Conservation (phyloP, 2,797 vertebrate genomes). For the Crax fasciolata region DNA sequence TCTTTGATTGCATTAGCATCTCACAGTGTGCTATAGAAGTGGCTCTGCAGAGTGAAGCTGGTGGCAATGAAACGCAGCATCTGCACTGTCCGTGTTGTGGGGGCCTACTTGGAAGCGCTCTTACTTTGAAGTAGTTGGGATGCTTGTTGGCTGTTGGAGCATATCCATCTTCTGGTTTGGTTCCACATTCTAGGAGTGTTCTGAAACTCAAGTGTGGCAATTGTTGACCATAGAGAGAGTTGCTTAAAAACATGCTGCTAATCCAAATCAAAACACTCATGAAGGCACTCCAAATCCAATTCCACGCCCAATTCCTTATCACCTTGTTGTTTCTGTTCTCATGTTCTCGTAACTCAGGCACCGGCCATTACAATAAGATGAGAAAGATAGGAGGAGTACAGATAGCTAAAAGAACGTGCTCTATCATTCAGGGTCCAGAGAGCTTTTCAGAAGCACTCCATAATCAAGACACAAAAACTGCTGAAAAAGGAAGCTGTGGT, state of each 20-base stretch:
- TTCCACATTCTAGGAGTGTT: neutral
- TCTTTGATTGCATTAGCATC: neutral
- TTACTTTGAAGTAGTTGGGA: neutral
- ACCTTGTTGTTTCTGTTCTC: neutral
- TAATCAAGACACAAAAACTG: neutral
- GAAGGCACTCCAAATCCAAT: neutral
- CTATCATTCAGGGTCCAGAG: neutral
- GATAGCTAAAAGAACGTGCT: neutral
- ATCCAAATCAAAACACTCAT: neutral
- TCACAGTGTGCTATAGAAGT: neutral
- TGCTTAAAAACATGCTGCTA: neutral
- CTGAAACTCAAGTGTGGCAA: neutral
- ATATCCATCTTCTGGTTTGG: neutral
- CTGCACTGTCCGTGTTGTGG: accelerated
- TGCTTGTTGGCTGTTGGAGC: neutral
- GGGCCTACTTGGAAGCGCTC: neutral
- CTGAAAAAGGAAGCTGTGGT: neutral
- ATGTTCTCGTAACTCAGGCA: neutral
- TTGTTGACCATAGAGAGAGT: neutral
- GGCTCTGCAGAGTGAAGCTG: neutral
- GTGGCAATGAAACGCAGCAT: neutral
- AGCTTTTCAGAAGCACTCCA: neutral
- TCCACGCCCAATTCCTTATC: neutral
- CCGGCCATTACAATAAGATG: neutral
- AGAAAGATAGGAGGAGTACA: neutral